Conservation (phyloP, 2,888 invertebrate genomes). For the Ophioninae sp. region DNA sequence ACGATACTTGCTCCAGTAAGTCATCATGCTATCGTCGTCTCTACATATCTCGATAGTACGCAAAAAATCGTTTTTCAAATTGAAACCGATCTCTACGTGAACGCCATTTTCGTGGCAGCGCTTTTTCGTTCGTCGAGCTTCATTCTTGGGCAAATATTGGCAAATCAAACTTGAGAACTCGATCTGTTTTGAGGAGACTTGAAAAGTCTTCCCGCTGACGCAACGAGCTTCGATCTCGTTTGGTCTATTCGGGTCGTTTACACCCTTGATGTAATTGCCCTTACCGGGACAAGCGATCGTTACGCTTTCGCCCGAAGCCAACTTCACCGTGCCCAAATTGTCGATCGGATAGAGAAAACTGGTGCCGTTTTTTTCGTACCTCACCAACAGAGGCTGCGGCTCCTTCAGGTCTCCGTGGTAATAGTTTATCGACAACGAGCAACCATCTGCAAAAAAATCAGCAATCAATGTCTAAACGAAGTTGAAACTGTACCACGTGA, state of each 20-base stretch:
- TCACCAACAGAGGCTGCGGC: conserved; percentile 84
- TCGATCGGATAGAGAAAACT: conserved; percentile 70
- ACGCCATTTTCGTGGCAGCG: conserved; percentile 74
- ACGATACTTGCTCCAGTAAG: conserved; percentile 77
- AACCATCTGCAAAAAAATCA: conserved; percentile 69
- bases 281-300: conserved; percentile 73
- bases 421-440: conserved; percentile 78
- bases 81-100: conserved; percentile 79
- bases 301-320: conserved; percentile 65
- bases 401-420: conserved; percentile 82
- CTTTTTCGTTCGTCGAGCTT: conserved; percentile 70
- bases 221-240: conserved; percentile 66
- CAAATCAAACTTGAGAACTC: conserved; percentile 76
- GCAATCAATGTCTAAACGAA: not conserved
- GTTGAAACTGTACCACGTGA: not conserved
- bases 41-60: conserved; percentile 80
- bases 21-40: conserved; percentile 76
- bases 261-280: conserved; percentile 66
- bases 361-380: conserved; percentile 40
- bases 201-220: conserved; percentile 66
- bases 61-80: conserved; percentile 73
- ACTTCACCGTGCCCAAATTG: conserved; percentile 61
- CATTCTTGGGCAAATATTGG: conserved; percentile 71
- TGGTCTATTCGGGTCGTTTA: conserved; percentile 39
- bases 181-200: conserved; percentile 51